These are phyloP conservation scores for Nerophis lumbriciformis DNA, from an alignment of 2,113 vertebrate genomes.

Conservation along the genomic window DNA sequence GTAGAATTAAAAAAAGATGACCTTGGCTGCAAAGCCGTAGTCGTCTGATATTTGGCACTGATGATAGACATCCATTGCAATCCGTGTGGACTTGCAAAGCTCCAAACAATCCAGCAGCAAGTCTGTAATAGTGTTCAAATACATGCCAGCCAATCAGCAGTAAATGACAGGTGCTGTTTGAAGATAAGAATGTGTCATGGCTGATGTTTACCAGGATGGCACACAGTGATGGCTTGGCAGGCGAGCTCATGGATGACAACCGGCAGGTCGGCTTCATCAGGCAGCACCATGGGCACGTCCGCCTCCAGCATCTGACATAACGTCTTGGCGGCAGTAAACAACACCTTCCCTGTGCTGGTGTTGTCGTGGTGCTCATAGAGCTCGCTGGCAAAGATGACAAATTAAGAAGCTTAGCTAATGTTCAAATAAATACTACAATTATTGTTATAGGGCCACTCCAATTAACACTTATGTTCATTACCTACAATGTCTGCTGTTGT, in stretches of 20 bases:
- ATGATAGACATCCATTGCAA: constrained; percentile 82
- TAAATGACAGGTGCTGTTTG: background rate
- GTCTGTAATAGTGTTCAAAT: constrained; percentile 66
- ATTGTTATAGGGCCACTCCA: too few species aligned
- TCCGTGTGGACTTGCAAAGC: constrained; percentile 84
- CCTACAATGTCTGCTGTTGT: too few species aligned
- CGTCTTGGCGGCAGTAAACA: constrained; percentile 79
- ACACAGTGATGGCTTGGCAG: constrained; percentile 82
- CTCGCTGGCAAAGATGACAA: constrained; percentile 55
- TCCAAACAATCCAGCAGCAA: constrained; percentile 86
- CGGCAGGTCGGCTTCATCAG: constrained; percentile 76
- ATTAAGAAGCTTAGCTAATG: background rate
- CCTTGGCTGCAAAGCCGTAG: constrained; percentile 81
- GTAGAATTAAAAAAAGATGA: constrained; percentile 43
- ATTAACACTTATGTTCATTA: background rate
- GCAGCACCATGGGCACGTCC: constrained; percentile 76
- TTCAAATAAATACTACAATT: background rate
- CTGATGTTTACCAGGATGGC: constrained; percentile 77
- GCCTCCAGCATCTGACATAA: constrained; percentile 85
- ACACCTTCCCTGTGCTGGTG: constrained; percentile 74
- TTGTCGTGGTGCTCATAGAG: constrained; percentile 79
- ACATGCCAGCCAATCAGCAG: background rate
- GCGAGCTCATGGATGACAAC: constrained; percentile 79
- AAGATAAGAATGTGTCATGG: background rate
- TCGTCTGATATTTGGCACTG: constrained; percentile 90